Evolutionary conservation across 2,797 vertebrate genomes (phyloP), one percentile per base, ranked within the genome.

Genomic region (Crenuchus spilurus): DNA sequence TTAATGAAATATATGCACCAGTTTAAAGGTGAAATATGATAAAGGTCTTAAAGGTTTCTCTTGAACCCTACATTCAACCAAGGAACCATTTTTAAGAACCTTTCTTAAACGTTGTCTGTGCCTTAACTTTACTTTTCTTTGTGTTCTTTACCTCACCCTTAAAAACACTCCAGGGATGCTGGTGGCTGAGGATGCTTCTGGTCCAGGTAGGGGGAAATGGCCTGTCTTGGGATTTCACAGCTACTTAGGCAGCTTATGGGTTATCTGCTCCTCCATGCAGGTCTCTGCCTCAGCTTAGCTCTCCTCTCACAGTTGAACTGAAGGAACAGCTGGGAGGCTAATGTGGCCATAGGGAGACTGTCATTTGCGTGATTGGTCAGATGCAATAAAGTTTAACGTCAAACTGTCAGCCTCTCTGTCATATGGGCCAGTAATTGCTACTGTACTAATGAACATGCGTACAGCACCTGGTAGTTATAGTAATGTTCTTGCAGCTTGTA

Each of bases 171-270:
- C 9, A 20, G 13, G n/a, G n/a, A n/a, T n/a, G n/a, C n/a, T 20
- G 7, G 28, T 33, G 18, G 54, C 24, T 37, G 6, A 11, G n/a
- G 33, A 14, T 63, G 24, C 7, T 30, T 42, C 60, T 30, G 39
- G 39, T 63, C 37, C 39, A 44, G 39, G 24, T 13, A 3, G 24
- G 2, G 22, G 35, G 30, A n/a, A n/a, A n/a, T n/a, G 26, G 22
- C 18, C 46, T 63, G 54, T 41, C 48, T 18, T 33, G 44, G 55
- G 55, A 78, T 78, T 78, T 78, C 64, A 73, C 76, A 73, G 76
- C 54, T 49, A 63, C 76, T 78, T 63, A 73, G 68, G 54, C 65
- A 48, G 57, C 76, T 74, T 78, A 65, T 52, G 64, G 63, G 70
- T 78, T 71, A 73, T 49, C 57, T 44, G 41, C 16, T 44, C n/a